phyloP scores from a whole-genome alignment of 1,140 invertebrate genomes.

The Tetranychus cinnabarinus region DNA sequence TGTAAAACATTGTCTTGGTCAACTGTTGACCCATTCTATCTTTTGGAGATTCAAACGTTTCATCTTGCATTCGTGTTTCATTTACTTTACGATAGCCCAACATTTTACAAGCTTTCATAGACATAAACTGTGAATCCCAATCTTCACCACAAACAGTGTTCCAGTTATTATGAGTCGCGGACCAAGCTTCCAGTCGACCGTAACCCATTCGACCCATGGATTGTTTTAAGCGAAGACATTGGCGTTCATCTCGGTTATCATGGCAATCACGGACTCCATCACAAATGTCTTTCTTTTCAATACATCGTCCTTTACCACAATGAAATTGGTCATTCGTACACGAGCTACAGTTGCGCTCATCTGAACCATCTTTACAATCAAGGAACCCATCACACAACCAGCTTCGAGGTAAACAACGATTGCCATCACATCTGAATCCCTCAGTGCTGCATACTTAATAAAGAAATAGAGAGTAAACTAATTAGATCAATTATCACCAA shows the following conservation, averaged over 20 bases:
- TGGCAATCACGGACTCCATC: slow-evolving; percentile 66
- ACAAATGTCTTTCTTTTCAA: slow-evolving; percentile 36
- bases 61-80: slow-evolving; percentile 11
- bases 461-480: no score
- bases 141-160: slow-evolving; percentile 14
- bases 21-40: not conserved
- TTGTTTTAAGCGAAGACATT: slow-evolving; percentile 19
- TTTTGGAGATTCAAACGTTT: not conserved
- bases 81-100: slow-evolving; percentile 12
- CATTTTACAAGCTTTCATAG: slow-evolving; percentile 11
- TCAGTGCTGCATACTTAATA: slow-evolving; percentile 11
- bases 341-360: slow-evolving; percentile 59
- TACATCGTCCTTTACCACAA: slow-evolving; percentile 12
- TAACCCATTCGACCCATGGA: slow-evolving; percentile 9
- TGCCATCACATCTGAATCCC: slow-evolving; percentile 23
- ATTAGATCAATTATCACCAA: no score
- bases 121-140: slow-evolving; percentile 11
- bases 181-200: slow-evolving; percentile 14
- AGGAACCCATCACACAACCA: slow-evolving; percentile 19
- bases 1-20: slow-evolving; percentile 1
- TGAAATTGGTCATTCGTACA: slow-evolving; percentile 12
- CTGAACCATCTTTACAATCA: slow-evolving; percentile 28
- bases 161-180: slow-evolving; percentile 9
- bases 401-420: slow-evolving; percentile 36
- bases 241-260: slow-evolving; percentile 50